Evolutionary conservation across 2,113 vertebrate genomes (phyloP).

Genomic region (Oryzias melastigma): DNA sequence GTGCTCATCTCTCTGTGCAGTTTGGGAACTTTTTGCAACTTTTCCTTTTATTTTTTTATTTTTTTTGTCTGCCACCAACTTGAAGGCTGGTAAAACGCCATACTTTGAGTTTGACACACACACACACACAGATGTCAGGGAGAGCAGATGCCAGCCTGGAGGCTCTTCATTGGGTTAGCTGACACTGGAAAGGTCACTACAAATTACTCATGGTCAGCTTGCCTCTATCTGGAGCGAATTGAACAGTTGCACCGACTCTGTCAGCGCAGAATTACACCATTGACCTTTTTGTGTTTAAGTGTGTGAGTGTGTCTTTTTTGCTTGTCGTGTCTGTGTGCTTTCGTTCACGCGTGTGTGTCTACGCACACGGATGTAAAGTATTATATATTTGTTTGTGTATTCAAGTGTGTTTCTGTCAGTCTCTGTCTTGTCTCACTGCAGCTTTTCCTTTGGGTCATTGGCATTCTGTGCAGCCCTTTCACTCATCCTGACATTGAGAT

Average conservation of each 20-base stretch:
- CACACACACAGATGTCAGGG: constrained; percentile 13
- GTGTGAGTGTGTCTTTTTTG: not conserved
- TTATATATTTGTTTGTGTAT: not conserved
- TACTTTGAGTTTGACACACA: constrained; percentile 5
- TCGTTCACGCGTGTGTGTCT: not conserved
- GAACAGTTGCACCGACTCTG: constrained; percentile 28
- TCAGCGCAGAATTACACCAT: constrained; percentile 50
- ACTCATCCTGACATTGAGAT: constrained; percentile 48
- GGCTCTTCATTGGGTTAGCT: constrained; percentile 44
- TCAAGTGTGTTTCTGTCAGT: constrained; percentile 5
- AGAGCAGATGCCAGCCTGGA: constrained; percentile 37
- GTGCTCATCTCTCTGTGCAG: not conserved
- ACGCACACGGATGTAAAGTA: not conserved
- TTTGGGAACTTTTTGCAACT: not conserved
- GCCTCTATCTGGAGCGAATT: constrained; percentile 38
- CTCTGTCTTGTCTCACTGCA: constrained; percentile 29
- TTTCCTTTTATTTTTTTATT: not conserved
- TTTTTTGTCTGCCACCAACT: constrained; percentile 7
- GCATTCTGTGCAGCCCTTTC: constrained; percentile 30
- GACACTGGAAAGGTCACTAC: constrained; percentile 53
- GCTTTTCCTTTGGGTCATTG: constrained; percentile 42
- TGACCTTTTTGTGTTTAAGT: constrained; percentile 56
- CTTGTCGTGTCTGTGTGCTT: not conserved
- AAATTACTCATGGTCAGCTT: constrained; percentile 62
- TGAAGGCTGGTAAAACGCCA: not conserved